Conservation (phyloP, 2,113 vertebrate genomes). For the Vanacampus margaritifer region DNA sequence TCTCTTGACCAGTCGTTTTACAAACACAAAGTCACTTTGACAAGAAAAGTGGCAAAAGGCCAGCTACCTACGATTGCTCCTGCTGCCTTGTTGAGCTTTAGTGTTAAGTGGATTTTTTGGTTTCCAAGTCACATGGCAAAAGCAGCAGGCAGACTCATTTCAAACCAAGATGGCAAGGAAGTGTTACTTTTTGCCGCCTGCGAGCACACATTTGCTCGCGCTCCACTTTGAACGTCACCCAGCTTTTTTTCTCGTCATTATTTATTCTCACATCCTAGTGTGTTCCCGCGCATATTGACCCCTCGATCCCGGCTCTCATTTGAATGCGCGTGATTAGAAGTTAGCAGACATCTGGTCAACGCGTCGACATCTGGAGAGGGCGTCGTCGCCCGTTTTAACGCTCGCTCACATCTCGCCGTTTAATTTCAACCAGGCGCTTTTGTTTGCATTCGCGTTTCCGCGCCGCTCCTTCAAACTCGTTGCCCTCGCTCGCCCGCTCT, state of each 20-base stretch:
- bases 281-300: conserved; percentile 8
- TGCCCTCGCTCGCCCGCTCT: conserved; percentile 17
- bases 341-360: conserved; percentile 51
- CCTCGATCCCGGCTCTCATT: conserved; percentile 6
- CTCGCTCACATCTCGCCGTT: conserved; percentile 26
- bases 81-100: conserved; percentile 1
- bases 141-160: conserved; percentile 17
- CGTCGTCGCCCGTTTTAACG: conserved; percentile 42
- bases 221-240: conserved; percentile 7
- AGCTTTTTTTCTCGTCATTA: neutral
- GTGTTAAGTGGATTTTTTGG: conserved; percentile 49
- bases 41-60: no score
- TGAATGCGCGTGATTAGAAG: conserved; percentile 43
- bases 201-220: neutral
- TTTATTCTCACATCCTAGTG: conserved; percentile 4
- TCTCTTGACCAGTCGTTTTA: no score
- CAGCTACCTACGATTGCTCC: neutral
- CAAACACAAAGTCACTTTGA: no score
- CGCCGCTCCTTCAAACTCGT: conserved; percentile 12
- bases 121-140: conserved; percentile 23
- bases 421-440: conserved; percentile 40
- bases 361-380: conserved; percentile 52
- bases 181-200: neutral
- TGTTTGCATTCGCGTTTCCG: conserved; percentile 27
- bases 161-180: neutral